Conservation (phyloP, 1,140 invertebrate species). For the Pentalonia nigronervosa region DNA sequence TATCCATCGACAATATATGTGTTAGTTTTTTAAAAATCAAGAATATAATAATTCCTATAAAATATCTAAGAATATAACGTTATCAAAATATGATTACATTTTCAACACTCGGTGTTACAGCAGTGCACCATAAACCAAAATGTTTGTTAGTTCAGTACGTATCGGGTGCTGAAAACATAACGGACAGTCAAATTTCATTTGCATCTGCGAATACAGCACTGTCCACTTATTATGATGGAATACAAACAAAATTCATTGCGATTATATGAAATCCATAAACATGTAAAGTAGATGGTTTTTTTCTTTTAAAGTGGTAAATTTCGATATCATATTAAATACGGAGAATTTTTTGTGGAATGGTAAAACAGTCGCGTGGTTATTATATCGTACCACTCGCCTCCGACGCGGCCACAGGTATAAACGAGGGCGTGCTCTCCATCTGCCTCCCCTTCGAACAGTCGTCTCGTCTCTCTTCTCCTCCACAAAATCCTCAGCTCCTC, state of each 20-base stretch:
- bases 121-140: no score
- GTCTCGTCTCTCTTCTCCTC: not conserved
- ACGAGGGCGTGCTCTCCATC: not conserved
- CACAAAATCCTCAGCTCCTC: not conserved
- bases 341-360: not conserved
- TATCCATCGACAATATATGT: no score
- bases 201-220: not conserved
- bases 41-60: no score
- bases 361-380: not conserved
- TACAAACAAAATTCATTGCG: not conserved
- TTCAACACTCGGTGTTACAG: no score
- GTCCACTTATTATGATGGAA: not conserved
- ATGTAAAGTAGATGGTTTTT: not conserved
- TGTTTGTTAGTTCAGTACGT: no score
- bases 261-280: not conserved
- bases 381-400: not conserved
- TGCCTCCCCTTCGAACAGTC: not conserved
- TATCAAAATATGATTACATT: no score
- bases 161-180: no score
- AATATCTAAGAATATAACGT: no score
- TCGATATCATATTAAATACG: not conserved
- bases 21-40: no score
- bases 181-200: not conserved
- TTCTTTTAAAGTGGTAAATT: not conserved
- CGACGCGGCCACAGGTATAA: not conserved